Evolutionary conservation across 2,113 vertebrate genomes (phyloP), one percentile per base, ranked within the genome.

Genomic region (Mustela lutreola): DNA sequence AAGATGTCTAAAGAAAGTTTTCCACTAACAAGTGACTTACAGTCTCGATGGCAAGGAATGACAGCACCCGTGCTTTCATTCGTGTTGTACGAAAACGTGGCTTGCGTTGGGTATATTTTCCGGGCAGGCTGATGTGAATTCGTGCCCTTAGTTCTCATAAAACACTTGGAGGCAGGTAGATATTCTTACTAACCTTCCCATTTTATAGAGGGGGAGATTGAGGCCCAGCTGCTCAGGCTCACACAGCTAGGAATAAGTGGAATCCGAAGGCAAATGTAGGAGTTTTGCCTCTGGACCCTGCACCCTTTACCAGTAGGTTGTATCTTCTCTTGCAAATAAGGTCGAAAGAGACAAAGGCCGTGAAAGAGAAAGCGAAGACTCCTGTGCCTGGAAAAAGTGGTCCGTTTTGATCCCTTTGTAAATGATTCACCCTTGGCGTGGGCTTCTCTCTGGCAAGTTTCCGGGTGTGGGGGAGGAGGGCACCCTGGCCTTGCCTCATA

Each of bases 341-440:
- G 62, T 53, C 18, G 33, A 33, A 45, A 78, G 24, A 60, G 63
- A 84, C 76, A 94, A 42, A 71, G 53, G 58, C 26, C 42, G 1
- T 4, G 42, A 48, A 12, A 75, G 80, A 92, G 94, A 62, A 73
- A 85, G 76, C 6, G 3, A 4, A 31, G 50, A 36, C 39, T 65
- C 45, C 33, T 42, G 33, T 33, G 26, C 36, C 63, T 84, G 56
- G 80, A 50, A 58, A 67, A 75, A 28, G 70, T 24, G 36, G 82
- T 39, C 63, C 2, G 0, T 80, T 65, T 14, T 33, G 81, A 42
- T 76, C 22, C 33, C 39, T 70, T 75, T 31, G 73, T 80, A 21
- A 92, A 75, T 95, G 94, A 93, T 79, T 96, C 92, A 97, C 75
- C 21, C 7, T 62, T 36, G 16, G 42, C 9, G 48, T 70, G 24